phyloP scores from a whole-genome alignment of 2,888 invertebrate species.

The Gastrophysa polygoni region DNA sequence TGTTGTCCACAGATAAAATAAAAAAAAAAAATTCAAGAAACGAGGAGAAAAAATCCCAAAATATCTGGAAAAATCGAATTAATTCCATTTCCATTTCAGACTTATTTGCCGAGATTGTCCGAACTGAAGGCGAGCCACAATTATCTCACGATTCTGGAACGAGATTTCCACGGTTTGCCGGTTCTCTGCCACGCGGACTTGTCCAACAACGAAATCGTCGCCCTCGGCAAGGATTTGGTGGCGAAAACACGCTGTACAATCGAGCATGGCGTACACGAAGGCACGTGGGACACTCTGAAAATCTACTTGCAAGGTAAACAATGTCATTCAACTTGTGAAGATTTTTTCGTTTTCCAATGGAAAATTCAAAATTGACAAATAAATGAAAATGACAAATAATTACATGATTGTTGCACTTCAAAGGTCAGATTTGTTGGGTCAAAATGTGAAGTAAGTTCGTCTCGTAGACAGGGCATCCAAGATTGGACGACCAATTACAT shows the following conservation, averaged over 20 bases:
- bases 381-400: too few relatives aligned
- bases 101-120: constrained; percentile 77
- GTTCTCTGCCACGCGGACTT: constrained; percentile 81
- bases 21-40: too few relatives aligned
- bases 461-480: too few relatives aligned
- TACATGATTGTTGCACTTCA: too few relatives aligned
- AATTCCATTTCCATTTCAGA: constrained; percentile 62
- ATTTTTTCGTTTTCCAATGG: too few relatives aligned
- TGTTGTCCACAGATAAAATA: too few relatives aligned
- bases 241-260: constrained; percentile 81
- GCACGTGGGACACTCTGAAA: constrained; percentile 67
- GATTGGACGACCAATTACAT: too few relatives aligned
- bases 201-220: constrained; percentile 76
- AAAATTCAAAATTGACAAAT: too few relatives aligned
- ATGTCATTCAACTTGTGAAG: constrained; percentile 34
- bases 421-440: too few relatives aligned
- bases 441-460: too few relatives aligned
- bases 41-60: too few relatives aligned
- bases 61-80: too few relatives aligned
- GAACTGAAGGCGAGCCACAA: constrained; percentile 80
- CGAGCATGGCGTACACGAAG: constrained; percentile 75
- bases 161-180: constrained; percentile 83
- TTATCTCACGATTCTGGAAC: constrained; percentile 73
- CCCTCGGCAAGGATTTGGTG: constrained; percentile 75
- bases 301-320: constrained; percentile 82